phyloP scores from a whole-genome alignment of 2,888 invertebrate species.

The Pheosia tremula region DNA sequence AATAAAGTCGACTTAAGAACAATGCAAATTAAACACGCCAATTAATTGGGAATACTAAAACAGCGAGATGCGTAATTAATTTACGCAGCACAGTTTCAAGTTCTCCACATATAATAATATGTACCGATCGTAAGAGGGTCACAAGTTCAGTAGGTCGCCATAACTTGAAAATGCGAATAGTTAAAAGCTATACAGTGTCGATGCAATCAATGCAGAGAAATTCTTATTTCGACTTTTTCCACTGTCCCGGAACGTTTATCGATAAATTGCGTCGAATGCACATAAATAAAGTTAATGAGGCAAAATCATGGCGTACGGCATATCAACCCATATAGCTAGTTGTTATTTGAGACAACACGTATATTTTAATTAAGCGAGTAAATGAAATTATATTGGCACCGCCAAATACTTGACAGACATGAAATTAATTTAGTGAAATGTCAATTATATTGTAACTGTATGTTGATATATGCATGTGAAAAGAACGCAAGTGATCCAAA shows the following conservation, averaged over 20 bases:
- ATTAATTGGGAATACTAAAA: background rate
- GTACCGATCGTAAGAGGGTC: background rate
- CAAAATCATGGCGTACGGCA: conserved; percentile 62
- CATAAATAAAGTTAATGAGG: conserved; percentile 77
- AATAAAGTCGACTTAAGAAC: background rate
- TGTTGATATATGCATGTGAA: conserved; percentile 2
- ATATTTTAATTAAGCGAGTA: conserved; percentile 48
- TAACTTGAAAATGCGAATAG: conserved; percentile 43
- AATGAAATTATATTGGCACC: conserved; percentile 36
- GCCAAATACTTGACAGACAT: conserved; percentile 24
- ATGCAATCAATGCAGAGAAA: conserved; percentile 67
- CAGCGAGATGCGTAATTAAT: background rate
- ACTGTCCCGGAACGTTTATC: conserved; percentile 63
- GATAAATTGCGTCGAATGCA: conserved; percentile 66
- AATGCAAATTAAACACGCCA: background rate
- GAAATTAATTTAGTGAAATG: conserved; percentile 13
- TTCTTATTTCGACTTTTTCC: conserved; percentile 63
- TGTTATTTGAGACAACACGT: conserved; percentile 44
- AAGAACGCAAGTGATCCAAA: too few relatives aligned
- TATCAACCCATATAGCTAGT: conserved; percentile 49
- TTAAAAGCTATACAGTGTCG: conserved; percentile 52
- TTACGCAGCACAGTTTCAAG: background rate
- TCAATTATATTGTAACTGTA: conserved; percentile 9
- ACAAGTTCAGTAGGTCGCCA: conserved; percentile 8
- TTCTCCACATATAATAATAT: background rate